These are phyloP conservation scores for Thymelicus lineola DNA, from an alignment of 2,888 invertebrate genomes.

Conservation along the genomic window DNA sequence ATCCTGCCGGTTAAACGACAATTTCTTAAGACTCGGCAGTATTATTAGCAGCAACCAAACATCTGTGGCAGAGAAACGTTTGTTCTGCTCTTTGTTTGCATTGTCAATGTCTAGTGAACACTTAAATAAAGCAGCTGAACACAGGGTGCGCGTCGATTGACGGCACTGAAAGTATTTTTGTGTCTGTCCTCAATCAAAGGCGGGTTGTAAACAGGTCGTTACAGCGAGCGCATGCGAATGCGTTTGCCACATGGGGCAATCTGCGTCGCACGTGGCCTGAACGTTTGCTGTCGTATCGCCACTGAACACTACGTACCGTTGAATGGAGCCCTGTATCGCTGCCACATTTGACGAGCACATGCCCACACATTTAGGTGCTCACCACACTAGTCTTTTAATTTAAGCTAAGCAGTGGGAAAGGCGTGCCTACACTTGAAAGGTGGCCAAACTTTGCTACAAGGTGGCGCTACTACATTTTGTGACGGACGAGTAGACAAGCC, in stretches of 20 bases:
- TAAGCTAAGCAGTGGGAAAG: neutral
- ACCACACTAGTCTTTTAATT: neutral
- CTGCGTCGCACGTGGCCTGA: slow-evolving; percentile 71
- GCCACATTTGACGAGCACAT: slow-evolving; percentile 68
- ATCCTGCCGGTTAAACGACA: too few species aligned
- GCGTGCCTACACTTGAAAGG: too few species aligned
- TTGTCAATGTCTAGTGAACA: too few species aligned
- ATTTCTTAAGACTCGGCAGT: too few species aligned
- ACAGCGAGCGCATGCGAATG: slow-evolving; percentile 28
- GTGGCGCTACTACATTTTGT: too few species aligned
- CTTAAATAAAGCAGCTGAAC: too few species aligned
- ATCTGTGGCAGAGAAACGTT: too few species aligned
- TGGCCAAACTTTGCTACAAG: too few species aligned
- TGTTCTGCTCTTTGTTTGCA: too few species aligned
- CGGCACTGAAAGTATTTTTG: slow-evolving; percentile 19
- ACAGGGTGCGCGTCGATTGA: neutral
- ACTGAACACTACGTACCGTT: slow-evolving; percentile 44
- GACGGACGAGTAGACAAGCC: too few species aligned
- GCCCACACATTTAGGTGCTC: slow-evolving; percentile 43
- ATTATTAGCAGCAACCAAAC: too few species aligned
- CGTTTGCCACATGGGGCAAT: slow-evolving; percentile 50
- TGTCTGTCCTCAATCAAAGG: slow-evolving; percentile 36
- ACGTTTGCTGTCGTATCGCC: slow-evolving; percentile 44
- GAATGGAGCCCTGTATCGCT: slow-evolving; percentile 71
- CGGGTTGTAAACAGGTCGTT: slow-evolving; percentile 33